These are phyloP conservation scores for Icerya purchasi DNA, from an alignment of 2,888 invertebrate species.

Conservation along the genomic window DNA sequence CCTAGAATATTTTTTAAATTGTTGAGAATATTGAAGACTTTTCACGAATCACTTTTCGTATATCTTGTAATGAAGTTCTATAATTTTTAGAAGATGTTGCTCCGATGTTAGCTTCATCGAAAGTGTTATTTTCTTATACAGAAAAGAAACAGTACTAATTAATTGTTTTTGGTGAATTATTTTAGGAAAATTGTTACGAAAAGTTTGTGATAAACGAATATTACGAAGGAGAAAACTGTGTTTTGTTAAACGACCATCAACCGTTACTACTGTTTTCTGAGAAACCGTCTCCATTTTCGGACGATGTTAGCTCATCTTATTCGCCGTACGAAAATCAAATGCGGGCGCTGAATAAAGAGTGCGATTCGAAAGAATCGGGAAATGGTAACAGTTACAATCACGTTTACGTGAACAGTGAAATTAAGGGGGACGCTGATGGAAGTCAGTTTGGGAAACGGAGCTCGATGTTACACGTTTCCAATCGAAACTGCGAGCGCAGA, in stretches of 20 bases:
- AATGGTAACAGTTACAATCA: neutral
- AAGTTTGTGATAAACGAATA: neutral
- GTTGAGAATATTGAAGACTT: too few relatives aligned
- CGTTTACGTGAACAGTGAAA: neutral
- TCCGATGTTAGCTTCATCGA: too few relatives aligned
- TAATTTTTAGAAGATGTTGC: too few relatives aligned
- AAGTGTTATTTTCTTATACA: too few relatives aligned
- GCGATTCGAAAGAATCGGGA: neutral
- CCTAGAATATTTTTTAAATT: too few relatives aligned
- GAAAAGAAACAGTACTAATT: neutral
- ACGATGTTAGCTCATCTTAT: neutral
- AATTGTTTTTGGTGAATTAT: too few relatives aligned
- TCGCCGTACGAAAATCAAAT: neutral
- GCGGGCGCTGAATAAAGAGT: neutral
- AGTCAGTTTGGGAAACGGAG: too few relatives aligned
- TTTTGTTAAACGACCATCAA: neutral
- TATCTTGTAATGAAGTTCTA: too few relatives aligned
- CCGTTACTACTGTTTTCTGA: neutral
- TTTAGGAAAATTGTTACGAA: neutral
- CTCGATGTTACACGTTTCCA: neutral
- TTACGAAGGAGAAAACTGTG: neutral
- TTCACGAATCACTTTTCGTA: too few relatives aligned
- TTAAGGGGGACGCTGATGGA: neutral
- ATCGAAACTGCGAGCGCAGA: neutral
- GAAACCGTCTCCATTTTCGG: neutral